Conservation (phyloP, 2,113 vertebrate species). For the Piprites chloris region DNA sequence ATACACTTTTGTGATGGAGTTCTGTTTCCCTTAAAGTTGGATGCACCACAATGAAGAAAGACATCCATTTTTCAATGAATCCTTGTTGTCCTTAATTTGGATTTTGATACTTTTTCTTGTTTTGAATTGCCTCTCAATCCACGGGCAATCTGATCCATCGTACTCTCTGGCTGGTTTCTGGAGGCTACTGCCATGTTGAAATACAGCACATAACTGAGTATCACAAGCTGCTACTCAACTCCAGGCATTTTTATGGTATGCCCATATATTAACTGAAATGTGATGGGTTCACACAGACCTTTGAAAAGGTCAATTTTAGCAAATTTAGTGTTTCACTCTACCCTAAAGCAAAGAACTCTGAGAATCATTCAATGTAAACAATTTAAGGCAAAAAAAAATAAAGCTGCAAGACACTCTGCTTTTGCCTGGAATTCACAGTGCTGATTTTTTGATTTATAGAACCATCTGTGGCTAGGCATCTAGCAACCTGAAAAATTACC, state of each 20-base stretch:
- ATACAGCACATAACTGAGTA: not conserved
- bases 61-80: not conserved
- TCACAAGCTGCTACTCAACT: not conserved
- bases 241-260: not conserved
- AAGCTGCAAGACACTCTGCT: not conserved
- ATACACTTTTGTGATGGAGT: slow-evolving; percentile 14
- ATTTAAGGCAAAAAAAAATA: not conserved
- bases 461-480: not conserved
- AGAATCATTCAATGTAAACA: not conserved
- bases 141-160: not conserved
- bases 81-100: not conserved
- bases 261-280: not conserved
- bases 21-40: slow-evolving; percentile 11
- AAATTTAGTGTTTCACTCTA: not conserved
- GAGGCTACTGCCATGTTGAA: not conserved
- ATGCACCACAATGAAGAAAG: not conserved
- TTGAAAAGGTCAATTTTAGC: not conserved
- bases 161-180: not conserved
- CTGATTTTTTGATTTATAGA: not conserved
- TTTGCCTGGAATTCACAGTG: not conserved
- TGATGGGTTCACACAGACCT: not conserved
- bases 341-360: not conserved
- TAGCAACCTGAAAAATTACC: not conserved
- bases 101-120: not conserved
- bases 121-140: not conserved